phyloP scores from a whole-genome alignment of 1,140 invertebrate genomes.

The Hycleus cichorii region DNA sequence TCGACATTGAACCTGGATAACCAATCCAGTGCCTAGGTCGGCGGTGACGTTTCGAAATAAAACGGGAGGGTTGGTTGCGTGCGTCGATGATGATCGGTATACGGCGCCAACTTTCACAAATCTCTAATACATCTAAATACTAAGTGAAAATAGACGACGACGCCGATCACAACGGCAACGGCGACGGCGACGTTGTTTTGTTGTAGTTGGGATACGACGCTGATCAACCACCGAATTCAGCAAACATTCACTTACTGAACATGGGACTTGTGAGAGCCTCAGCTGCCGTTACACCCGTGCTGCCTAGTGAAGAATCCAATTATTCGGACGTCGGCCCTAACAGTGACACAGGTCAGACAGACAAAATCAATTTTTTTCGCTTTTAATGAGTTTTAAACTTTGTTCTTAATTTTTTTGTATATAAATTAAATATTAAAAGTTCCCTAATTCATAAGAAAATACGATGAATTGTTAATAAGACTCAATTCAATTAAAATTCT shows the following conservation, averaged over 20 bases:
- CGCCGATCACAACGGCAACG: not conserved
- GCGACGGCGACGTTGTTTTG: constrained; percentile 14
- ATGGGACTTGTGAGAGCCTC: constrained; percentile 45
- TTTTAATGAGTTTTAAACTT: too few relatives aligned
- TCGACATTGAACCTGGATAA: constrained; percentile 44
- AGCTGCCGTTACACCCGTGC: constrained; percentile 35
- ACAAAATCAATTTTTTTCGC: not conserved
- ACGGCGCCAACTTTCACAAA: constrained; percentile 7
- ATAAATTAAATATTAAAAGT: too few relatives aligned
- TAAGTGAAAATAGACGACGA: not conserved
- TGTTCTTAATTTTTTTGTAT: too few relatives aligned
- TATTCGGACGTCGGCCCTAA: constrained; percentile 28
- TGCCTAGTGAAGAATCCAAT: constrained; percentile 44
- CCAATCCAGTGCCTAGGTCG: constrained; percentile 34
- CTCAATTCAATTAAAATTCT: too few relatives aligned
- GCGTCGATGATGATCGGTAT: constrained; percentile 6
- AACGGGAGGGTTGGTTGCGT: constrained; percentile 16
- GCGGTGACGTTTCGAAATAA: constrained; percentile 24
- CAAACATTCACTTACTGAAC: constrained; percentile 25
- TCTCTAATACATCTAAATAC: constrained; percentile 11
- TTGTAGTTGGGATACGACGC: too few relatives aligned
- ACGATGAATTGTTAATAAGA: too few relatives aligned
- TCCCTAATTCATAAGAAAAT: too few relatives aligned
- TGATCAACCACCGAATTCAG: constrained; percentile 3
- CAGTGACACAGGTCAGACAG: constrained; percentile 21